These are phyloP conservation scores for Bombylius discolor DNA, from an alignment of 2,888 invertebrate genomes.

Conservation along the genomic window DNA sequence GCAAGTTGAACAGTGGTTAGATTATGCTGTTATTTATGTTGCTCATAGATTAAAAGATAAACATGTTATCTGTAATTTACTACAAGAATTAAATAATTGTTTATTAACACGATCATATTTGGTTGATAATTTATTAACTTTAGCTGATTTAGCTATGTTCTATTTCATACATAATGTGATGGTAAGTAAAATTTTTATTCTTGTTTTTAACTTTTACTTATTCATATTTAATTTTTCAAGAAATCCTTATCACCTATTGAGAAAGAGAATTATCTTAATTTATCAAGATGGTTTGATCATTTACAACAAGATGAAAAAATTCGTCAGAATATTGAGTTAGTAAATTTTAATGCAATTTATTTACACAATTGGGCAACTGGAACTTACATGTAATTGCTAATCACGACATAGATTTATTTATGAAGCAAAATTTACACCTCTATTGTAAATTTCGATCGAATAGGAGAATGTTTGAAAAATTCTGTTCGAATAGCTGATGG, in stretches of 20 bases:
- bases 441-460: too few species aligned
- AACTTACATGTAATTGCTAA: not conserved
- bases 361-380: constrained; percentile 24
- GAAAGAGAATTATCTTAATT: constrained; percentile 52
- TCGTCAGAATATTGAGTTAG: constrained; percentile 32
- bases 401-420: too few species aligned
- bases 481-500: too few species aligned
- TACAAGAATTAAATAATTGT: constrained; percentile 42
- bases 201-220: constrained; percentile 5
- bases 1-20: constrained; percentile 52
- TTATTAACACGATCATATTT: constrained; percentile 44
- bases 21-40: constrained; percentile 42
- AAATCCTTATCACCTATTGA: constrained; percentile 48
- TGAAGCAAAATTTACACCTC: too few species aligned
- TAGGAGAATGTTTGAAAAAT: too few species aligned
- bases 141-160: constrained; percentile 58
- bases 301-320: constrained; percentile 54
- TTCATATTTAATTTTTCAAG: constrained; percentile 38
- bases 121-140: constrained; percentile 43
- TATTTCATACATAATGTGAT: constrained; percentile 51
- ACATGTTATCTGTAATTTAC: constrained; percentile 24
- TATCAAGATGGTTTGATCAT: constrained; percentile 68
- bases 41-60: constrained; percentile 30
- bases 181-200: constrained; percentile 38
- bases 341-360: constrained; percentile 34